These are phyloP conservation scores for Crambe crambe DNA, from an alignment of 37 sponge, comb jelly and placozoan species.

Conservation along the genomic window DNA sequence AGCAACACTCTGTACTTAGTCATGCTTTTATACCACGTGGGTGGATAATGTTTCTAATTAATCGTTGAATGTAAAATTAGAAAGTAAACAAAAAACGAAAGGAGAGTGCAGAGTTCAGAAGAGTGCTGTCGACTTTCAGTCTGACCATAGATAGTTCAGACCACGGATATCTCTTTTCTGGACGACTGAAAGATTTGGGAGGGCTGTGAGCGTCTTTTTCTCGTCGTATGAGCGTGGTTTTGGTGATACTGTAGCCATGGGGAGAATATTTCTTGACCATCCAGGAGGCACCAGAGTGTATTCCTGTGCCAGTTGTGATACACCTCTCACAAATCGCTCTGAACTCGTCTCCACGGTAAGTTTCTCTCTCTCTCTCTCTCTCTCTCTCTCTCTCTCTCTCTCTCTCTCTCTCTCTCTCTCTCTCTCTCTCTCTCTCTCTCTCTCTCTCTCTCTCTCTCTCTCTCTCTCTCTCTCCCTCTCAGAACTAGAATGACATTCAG, in stretches of 20 bases:
- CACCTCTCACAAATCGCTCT: constrained; percentile 87
- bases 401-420: no score
- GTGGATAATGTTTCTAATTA: not conserved
- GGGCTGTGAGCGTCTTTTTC: no score
- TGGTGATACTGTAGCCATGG: constrained; percentile 66
- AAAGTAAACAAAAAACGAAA: not conserved
- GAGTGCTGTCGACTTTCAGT: not conserved
- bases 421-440: no score
- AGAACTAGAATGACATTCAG: no score
- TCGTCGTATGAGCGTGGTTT: no score
- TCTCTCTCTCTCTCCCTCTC: no score
- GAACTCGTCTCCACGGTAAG: constrained; percentile 94
- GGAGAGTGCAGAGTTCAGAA: not conserved
- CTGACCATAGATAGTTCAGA: not conserved
- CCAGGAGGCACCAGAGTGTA: constrained; percentile 92
- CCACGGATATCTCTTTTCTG: no score
- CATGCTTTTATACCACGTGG: not conserved
- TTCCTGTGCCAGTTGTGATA: constrained; percentile 92
- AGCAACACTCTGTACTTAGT: constrained; percentile 42
- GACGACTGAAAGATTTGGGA: no score
- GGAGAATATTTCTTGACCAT: constrained; percentile 91
- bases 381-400: not conserved
- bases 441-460: constrained; percentile 9
- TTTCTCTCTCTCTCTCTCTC: no score
- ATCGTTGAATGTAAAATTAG: not conserved